Percentiles rank a stretch among this genome's conserved stretches.
These are phyloP conservation scores for Orchesella cincta DNA, from an alignment of 1,140 invertebrate species.

Conservation along the genomic window DNA sequence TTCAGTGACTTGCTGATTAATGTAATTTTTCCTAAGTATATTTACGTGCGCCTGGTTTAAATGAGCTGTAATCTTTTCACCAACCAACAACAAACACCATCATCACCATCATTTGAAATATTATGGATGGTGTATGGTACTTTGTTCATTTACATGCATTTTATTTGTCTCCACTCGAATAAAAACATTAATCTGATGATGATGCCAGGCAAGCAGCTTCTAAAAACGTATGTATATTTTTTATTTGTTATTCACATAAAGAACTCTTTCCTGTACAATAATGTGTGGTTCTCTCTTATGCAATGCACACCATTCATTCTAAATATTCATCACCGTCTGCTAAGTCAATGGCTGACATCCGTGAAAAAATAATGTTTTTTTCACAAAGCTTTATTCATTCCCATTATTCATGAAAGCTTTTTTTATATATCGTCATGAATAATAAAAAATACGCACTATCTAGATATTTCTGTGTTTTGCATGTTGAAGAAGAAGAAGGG, in stretches of 20 bases:
- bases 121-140: no score
- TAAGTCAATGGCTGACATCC: constrained; percentile 27
- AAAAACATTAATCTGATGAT: no score
- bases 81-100: neutral
- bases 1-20: constrained; percentile 4
- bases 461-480: neutral
- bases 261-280: no score
- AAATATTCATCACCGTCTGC: constrained; percentile 17
- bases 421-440: constrained; percentile 1
- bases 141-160: no score
- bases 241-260: neutral
- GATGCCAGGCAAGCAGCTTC: no score
- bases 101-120: neutral
- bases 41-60: no score
- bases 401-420: constrained; percentile 12
- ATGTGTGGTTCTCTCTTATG: no score
- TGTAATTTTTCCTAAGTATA: neutral
- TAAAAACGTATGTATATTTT: no score
- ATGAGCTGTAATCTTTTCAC: neutral
- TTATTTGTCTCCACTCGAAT: no score
- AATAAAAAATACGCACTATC: neutral
- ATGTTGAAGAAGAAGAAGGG: neutral
- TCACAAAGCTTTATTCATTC: constrained; percentile 22
- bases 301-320: neutral
- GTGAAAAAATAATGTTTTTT: constrained; percentile 27